A percentile compares a stretch with the other conserved stretches of the same genome.
Conservation (phyloP, 2,888 invertebrate genomes). For the Mayetiola destructor region DNA sequence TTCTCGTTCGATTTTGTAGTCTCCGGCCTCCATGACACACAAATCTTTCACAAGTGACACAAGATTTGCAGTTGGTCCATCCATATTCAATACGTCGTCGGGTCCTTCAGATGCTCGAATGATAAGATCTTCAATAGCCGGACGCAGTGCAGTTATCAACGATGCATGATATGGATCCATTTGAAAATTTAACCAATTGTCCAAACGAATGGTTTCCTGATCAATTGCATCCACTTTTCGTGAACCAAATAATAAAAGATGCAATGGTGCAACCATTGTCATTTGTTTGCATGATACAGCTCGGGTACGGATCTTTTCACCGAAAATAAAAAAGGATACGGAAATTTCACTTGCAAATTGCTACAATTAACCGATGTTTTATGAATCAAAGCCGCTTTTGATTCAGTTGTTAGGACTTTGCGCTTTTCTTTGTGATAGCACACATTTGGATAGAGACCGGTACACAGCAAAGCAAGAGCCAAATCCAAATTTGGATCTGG, state of each 20-base stretch:
- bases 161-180: constrained; percentile 71
- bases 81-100: constrained; percentile 48
- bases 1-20: constrained; percentile 48
- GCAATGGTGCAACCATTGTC: constrained; percentile 90
- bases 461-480: constrained; percentile 68
- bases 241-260: constrained; percentile 83
- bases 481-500: constrained; percentile 69
- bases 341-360: constrained; percentile 67
- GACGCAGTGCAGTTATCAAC: constrained; percentile 69
- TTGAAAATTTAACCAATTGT: constrained; percentile 86
- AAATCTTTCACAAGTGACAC: constrained; percentile 56
- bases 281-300: constrained; percentile 94
- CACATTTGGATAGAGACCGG: constrained; percentile 94
- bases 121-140: constrained; percentile 75
- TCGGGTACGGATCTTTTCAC: constrained; percentile 91
- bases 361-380: constrained; percentile 94
- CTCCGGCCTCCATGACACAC: constrained; percentile 64
- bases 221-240: constrained; percentile 47
- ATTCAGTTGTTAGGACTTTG: constrained; percentile 89
- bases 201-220: constrained; percentile 62
- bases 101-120: constrained; percentile 68
- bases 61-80: constrained; percentile 35
- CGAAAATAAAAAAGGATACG: constrained; percentile 93
- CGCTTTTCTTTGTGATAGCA: constrained; percentile 91
- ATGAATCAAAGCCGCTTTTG: constrained; percentile 86